Conservation (phyloP, 1,140 invertebrate genomes). For the Epicauta chinensis region DNA sequence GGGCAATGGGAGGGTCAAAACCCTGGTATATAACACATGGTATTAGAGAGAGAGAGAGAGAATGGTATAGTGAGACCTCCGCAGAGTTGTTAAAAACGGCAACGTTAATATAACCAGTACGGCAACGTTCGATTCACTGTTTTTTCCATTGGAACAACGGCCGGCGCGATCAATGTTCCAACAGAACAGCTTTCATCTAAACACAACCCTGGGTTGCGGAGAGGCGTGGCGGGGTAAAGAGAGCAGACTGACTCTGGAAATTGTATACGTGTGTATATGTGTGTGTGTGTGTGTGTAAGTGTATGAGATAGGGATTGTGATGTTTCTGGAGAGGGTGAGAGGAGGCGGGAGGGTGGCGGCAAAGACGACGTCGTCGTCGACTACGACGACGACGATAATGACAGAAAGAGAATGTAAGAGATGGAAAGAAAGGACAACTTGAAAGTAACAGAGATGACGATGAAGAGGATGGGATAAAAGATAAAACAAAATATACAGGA, state of each 20-base stretch:
- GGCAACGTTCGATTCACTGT: slow-evolving; percentile 7
- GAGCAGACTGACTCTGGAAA: slow-evolving; percentile 25
- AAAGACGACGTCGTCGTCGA: no score
- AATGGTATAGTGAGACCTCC: slow-evolving; percentile 10
- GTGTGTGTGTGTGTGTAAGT: no score
- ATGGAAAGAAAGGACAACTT: no score
- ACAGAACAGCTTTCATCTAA: slow-evolving; percentile 24
- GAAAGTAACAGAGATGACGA: no score
- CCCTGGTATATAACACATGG: slow-evolving; percentile 13
- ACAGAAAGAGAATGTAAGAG: no score
- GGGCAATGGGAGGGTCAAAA: slow-evolving; percentile 1
- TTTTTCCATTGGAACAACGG: slow-evolving; percentile 25
- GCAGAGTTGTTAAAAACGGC: slow-evolving; percentile 15
- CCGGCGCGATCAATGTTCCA: slow-evolving; percentile 21
- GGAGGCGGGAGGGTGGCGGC: no score
- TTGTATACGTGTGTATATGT: neutral
- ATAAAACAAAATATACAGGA: no score
- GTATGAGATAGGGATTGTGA: no score
- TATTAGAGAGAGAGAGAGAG: slow-evolving; percentile 2
- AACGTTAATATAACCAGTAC: slow-evolving; percentile 6
- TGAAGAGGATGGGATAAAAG: no score
- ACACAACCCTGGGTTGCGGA: neutral
- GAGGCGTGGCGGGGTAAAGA: no score
- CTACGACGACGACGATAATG: no score
- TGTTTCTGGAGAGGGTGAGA: no score